Percentiles rank a stretch among this genome's conserved stretches.
These are phyloP conservation scores for Notodonta ziczac DNA, from an alignment of 2,888 invertebrate species.

Conservation along the genomic window DNA sequence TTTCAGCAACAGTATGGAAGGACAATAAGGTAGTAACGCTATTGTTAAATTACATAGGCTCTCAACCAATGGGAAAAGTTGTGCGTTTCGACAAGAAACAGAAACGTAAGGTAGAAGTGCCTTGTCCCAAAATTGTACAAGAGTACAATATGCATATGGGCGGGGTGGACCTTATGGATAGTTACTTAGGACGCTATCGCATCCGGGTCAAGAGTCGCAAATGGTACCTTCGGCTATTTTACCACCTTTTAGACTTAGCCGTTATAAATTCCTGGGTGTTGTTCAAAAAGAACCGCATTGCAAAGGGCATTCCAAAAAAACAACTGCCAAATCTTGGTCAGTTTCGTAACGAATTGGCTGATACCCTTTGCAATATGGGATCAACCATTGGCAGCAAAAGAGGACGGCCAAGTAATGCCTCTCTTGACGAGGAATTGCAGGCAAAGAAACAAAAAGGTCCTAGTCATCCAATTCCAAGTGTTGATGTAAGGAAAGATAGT, in stretches of 20 bases:
- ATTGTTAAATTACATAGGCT: conserved; percentile 48
- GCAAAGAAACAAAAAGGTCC: no score
- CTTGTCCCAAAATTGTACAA: conserved; percentile 51
- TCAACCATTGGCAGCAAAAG: no score
- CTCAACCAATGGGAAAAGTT: conserved; percentile 45
- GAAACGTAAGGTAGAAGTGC: conserved; percentile 48
- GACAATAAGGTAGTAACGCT: conserved; percentile 50
- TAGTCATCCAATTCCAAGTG: no score
- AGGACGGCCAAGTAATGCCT: no score
- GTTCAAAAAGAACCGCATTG: conserved; percentile 25
- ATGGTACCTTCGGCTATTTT: conserved; percentile 55
- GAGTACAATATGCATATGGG: conserved; percentile 58
- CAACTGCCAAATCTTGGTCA: no score
- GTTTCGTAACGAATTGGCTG: no score
- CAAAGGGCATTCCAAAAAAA: no score
- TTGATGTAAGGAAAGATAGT: no score
- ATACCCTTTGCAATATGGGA: no score
- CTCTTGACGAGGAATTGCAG: no score
- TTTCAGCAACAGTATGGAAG: conserved; percentile 52
- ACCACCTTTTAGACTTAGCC: conserved; percentile 46
- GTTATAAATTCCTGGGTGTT: conserved; percentile 50
- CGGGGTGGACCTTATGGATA: conserved; percentile 55
- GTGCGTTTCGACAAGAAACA: conserved; percentile 46
- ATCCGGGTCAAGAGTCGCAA: conserved; percentile 50
- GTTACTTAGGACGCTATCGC: conserved; percentile 48